Conservation (phyloP, 2,113 vertebrate species). For the Illadopsis cleaveri region DNA sequence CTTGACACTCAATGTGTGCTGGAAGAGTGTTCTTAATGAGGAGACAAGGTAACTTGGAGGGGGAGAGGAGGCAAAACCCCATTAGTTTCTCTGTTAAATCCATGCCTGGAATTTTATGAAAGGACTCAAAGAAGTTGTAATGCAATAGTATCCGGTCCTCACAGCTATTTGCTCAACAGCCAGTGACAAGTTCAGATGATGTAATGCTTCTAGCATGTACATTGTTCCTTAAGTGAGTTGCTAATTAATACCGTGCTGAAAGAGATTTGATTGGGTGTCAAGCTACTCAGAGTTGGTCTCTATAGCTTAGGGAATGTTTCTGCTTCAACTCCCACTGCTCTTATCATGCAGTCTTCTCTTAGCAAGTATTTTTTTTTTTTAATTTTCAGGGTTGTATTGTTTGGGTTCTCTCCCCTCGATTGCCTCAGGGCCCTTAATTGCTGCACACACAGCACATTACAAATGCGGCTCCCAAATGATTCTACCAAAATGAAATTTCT, state of each 20-base stretch:
- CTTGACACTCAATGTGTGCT: not conserved
- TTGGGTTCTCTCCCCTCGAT: not conserved
- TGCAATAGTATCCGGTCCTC: not conserved
- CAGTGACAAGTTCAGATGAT: slow-evolving; percentile 31
- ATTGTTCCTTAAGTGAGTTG: slow-evolving; percentile 36
- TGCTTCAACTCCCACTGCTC: not conserved
- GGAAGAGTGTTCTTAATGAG: not conserved
- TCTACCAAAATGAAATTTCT: not conserved
- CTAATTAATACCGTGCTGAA: slow-evolving; percentile 31
- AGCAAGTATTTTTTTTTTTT: not conserved
- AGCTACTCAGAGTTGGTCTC: not conserved
- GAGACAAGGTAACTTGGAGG: not conserved
- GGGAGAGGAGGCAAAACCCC: not conserved
- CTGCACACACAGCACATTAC: not conserved
- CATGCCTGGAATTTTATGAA: not conserved
- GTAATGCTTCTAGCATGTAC: not conserved
- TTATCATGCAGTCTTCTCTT: not conserved
- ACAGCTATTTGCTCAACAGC: slow-evolving; percentile 9
- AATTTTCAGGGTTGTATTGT: not conserved
- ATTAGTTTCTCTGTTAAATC: slow-evolving; percentile 4
- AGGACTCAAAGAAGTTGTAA: not conserved
- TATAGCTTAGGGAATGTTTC: not conserved
- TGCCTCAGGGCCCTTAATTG: not conserved
- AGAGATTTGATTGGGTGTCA: not conserved
- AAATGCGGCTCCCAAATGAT: not conserved